phyloP scores from a whole-genome alignment of 2,888 invertebrate species.

The Andrena dorsata region DNA sequence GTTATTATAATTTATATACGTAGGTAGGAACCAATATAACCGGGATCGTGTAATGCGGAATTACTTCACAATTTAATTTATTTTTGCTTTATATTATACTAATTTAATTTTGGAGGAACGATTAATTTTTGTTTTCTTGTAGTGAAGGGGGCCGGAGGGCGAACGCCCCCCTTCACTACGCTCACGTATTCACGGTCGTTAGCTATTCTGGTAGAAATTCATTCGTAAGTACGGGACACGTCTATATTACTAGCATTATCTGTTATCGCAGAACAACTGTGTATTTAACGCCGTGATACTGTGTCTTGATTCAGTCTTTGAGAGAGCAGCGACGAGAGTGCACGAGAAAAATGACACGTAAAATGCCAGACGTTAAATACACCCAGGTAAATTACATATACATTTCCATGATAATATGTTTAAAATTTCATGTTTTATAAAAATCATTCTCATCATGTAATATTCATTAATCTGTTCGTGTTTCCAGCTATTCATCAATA shows the following conservation, averaged over 20 bases:
- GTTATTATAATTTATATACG: too few species aligned
- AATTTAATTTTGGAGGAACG: too few species aligned
- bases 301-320: neutral
- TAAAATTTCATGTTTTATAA: neutral
- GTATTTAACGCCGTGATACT: constrained; percentile 5
- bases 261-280: neutral
- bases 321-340: neutral
- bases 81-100: too few species aligned
- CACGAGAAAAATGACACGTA: constrained; percentile 42
- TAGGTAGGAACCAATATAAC: too few species aligned
- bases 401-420: neutral
- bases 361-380: constrained; percentile 55
- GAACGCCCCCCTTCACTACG: too few species aligned
- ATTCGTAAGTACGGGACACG: too few species aligned
- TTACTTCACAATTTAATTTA: too few species aligned
- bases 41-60: too few species aligned
- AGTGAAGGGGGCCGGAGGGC: too few species aligned
- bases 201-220: too few species aligned
- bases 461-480: neutral
- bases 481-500: constrained; percentile 92
- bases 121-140: too few species aligned
- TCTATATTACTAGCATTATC: constrained; percentile 6
- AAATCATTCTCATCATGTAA: constrained; percentile 1
- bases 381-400: constrained; percentile 62
- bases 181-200: too few species aligned